Evolutionary conservation across 2,797 vertebrate species (phyloP).

Genomic region (Bovichtus variegatus): DNA sequence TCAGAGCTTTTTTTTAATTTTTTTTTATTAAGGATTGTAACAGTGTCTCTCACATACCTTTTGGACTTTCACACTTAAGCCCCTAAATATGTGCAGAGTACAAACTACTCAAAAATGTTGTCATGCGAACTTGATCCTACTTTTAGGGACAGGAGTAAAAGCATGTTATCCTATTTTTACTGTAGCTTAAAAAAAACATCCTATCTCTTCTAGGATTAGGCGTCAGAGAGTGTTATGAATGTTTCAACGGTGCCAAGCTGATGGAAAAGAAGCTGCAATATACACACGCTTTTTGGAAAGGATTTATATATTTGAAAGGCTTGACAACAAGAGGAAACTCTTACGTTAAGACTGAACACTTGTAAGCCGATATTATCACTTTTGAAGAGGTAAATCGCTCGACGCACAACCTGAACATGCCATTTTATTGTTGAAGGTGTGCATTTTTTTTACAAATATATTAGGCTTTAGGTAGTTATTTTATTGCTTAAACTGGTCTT

Average conservation of each 20-base stretch:
- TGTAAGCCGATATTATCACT: neutral
- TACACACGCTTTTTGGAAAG: conserved; percentile 8
- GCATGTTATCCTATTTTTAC: conserved; percentile 37
- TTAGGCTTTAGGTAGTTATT: neutral
- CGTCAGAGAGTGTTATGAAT: conserved; percentile 13
- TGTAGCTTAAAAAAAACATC: conserved; percentile 18
- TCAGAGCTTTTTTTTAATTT: neutral
- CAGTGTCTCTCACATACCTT: neutral
- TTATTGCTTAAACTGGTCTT: neutral
- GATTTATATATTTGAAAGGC: conserved; percentile 28
- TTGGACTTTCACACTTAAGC: conserved; percentile 7
- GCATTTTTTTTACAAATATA: neutral
- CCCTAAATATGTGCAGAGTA: neutral
- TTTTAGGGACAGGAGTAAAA: conserved; percentile 33
- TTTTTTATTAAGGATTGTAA: neutral
- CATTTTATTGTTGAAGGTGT: neutral
- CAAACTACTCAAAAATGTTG: neutral
- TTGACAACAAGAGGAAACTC: conserved; percentile 20
- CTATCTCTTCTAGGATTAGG: conserved; percentile 44
- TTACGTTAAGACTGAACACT: conserved; percentile 6
- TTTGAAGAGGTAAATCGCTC: neutral
- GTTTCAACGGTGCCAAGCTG: conserved; percentile 31
- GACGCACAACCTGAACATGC: neutral
- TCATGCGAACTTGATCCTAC: conserved; percentile 26
- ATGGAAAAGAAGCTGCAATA: conserved; percentile 16